Evolutionary conservation across 2,888 invertebrate species (phyloP).

Genomic region (Penaeus monodon): DNA sequence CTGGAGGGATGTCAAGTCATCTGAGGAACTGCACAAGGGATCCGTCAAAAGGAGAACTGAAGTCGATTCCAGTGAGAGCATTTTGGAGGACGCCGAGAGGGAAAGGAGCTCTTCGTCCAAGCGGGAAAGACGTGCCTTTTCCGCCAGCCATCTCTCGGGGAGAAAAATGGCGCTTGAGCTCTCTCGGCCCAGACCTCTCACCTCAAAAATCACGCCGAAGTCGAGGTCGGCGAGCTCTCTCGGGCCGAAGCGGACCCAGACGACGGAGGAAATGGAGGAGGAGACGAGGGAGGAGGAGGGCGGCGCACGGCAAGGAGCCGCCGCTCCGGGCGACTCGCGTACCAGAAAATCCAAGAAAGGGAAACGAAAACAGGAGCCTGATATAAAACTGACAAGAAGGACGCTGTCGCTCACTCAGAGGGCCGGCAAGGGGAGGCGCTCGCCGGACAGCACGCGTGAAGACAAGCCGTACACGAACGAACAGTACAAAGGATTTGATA

Average conservation of each 20-base stretch:
- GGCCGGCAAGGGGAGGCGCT: not conserved
- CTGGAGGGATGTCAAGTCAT: not conserved
- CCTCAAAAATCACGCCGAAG: not conserved
- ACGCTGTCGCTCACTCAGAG: not conserved
- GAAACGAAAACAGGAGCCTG: too few species aligned
- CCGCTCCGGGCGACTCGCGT: not conserved
- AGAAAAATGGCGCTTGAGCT: not conserved
- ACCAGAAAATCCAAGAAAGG: not conserved
- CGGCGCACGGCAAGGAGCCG: not conserved
- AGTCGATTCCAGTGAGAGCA: too few species aligned
- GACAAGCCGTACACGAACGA: too few species aligned
- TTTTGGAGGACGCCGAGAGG: not conserved
- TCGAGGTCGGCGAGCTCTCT: slow-evolving; percentile 17
- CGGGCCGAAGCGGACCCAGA: not conserved
- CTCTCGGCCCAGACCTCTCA: not conserved
- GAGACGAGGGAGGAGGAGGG: not conserved
- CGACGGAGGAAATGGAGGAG: slow-evolving; percentile 5
- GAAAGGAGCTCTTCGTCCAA: not conserved
- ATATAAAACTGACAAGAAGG: not conserved
- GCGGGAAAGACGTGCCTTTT: slow-evolving; percentile 7
- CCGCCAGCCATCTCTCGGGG: slow-evolving; percentile 15
- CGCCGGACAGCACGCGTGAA: too few species aligned
- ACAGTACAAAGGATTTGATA: too few species aligned
- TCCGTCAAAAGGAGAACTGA: too few species aligned
- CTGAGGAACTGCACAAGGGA: slow-evolving; percentile 22